phyloP scores from a whole-genome alignment of 2,888 invertebrate species.

The Eustalomyia histrio region DNA sequence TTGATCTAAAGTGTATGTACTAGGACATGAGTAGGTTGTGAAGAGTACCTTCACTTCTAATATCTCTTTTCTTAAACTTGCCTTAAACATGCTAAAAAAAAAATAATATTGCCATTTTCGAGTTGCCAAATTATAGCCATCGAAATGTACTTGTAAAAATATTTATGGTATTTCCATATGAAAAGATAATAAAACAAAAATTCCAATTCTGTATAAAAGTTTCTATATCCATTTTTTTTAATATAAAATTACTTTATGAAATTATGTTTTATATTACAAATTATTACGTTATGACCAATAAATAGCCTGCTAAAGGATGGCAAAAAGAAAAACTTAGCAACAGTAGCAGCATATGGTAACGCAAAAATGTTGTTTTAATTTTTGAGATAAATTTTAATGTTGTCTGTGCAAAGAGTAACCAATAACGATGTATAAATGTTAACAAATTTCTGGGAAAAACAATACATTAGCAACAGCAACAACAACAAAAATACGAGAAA shows the following conservation, averaged over 20 bases:
- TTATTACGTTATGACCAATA: slow-evolving; percentile 1
- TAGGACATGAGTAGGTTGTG: no score
- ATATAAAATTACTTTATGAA: neutral
- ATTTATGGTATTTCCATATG: neutral
- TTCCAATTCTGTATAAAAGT: no score
- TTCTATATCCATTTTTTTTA: neutral
- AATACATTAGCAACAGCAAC: slow-evolving; percentile 3
- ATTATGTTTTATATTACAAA: slow-evolving; percentile 1
- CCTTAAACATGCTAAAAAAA: no score
- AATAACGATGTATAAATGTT: slow-evolving; percentile 4
- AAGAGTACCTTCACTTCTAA: no score
- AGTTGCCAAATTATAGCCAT: no score
- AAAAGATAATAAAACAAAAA: no score
- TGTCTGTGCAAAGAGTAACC: neutral
- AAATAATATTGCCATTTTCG: no score
- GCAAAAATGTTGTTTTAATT: neutral
- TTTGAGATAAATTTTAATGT: neutral
- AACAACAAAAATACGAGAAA: neutral
- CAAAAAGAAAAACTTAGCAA: neutral
- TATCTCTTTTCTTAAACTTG: no score
- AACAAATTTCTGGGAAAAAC: neutral
- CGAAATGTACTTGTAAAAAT: neutral
- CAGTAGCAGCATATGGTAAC: neutral
- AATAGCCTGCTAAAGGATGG: neutral
- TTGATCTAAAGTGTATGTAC: no score